A percentile compares a stretch with the other conserved stretches of the same genome.
phyloP scores from a whole-genome alignment of 2,888 invertebrate genomes.

The Cotesia congregata region DNA sequence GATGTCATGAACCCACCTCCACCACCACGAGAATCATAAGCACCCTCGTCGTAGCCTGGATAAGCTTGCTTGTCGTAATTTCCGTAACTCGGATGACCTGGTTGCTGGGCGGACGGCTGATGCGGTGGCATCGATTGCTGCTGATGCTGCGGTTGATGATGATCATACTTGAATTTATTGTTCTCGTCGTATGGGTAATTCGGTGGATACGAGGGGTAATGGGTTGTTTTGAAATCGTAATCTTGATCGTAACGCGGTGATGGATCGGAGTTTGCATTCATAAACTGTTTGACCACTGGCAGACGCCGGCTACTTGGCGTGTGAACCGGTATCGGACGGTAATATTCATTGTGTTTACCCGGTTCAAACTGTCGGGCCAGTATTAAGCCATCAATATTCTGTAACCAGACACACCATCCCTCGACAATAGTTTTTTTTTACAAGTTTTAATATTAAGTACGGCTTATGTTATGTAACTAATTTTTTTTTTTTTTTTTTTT shows the following conservation, averaged over 20 bases:
- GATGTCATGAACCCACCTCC: neutral
- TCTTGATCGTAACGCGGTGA: constrained; percentile 61
- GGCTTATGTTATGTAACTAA: constrained; percentile 32
- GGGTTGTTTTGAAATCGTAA: constrained; percentile 68
- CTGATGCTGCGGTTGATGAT: constrained; percentile 47
- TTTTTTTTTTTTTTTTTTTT: constrained; percentile 42
- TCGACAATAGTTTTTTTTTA: constrained; percentile 64
- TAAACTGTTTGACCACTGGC: constrained; percentile 62
- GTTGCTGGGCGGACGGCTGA: constrained; percentile 46
- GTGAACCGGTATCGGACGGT: constrained; percentile 68
- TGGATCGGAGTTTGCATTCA: constrained; percentile 61
- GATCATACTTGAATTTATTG: constrained; percentile 64
- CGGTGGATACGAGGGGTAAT: constrained; percentile 68
- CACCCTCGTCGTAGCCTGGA: constrained; percentile 56
- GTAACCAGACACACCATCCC: constrained; percentile 70
- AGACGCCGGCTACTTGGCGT: constrained; percentile 66
- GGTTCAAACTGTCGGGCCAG: constrained; percentile 70
- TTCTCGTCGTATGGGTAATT: constrained; percentile 68
- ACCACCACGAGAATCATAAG: constrained; percentile 54
- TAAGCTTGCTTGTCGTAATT: constrained; percentile 50
- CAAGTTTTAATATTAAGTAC: constrained; percentile 29
- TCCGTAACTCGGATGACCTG: constrained; percentile 55
- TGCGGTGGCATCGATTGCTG: constrained; percentile 48
- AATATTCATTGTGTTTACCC: constrained; percentile 67
- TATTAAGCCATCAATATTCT: constrained; percentile 70